Evolutionary conservation across 2,888 invertebrate species (phyloP), one percentile per base, ranked within the genome.

Genomic region (Leucoma salicis): DNA sequence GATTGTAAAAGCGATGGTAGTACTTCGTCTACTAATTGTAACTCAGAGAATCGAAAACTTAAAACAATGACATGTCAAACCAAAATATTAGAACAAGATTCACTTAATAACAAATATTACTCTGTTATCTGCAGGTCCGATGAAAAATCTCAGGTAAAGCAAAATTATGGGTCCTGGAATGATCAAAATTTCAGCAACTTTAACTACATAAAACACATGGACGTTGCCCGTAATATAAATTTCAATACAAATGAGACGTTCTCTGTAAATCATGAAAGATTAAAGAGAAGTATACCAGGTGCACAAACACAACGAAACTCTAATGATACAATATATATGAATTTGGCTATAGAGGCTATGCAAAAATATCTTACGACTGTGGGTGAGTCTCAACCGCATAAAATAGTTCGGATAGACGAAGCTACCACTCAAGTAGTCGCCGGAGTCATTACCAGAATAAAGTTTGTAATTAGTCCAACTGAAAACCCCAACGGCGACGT

Each of bases 1-100:
- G 76, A 81, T 39, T 90, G 91, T 53, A 3, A 10, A 6, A 7
- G 13, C 12, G 31, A 12, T n/a, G 14, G 3, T 1, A 14, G 13
- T 5, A 7, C 3, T n/a, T 10, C 10, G 18, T 3, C 28, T n/a
- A 28, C 13, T 4, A n/a, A 0, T 32, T 31, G 3, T 3, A 15
- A 15, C 7, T 24, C 8, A 31, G 31, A 14, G 38, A 38, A 10
- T 10, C n/a, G 15, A 13, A 32, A 10, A 31, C 31, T 10, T 11
- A 39, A 15, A 27, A 18, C 3, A n/a, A 15, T 6, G 24, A 31
- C n/a, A 11, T n/a, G 31, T 53, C 39, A n/a, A n/a, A n/a, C n/a
- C n/a, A n/a, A n/a, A n/a, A n/a, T n/a, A n/a, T n/a, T n/a, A n/a
- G n/a, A n/a, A n/a, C n/a, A n/a, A n/a, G n/a, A n/a, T n/a, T n/a